Percentiles rank a stretch among this genome's conserved stretches.
These are phyloP conservation scores for Eucera pruinosa DNA, from an alignment of 2,888 invertebrate genomes.

Conservation along the genomic window DNA sequence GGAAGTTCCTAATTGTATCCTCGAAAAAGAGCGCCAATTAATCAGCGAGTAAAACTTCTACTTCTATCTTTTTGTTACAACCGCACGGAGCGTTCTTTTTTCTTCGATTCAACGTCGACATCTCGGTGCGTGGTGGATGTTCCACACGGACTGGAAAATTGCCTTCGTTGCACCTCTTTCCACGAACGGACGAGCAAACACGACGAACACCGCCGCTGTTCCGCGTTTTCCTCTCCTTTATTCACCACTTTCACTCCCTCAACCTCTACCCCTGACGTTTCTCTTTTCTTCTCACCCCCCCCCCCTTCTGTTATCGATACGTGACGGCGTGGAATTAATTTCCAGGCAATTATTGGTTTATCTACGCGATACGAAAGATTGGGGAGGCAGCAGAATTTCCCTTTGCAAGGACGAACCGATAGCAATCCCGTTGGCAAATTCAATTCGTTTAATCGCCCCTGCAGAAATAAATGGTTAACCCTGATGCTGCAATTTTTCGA, in stretches of 20 bases:
- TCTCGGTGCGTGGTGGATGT: conserved; percentile 24
- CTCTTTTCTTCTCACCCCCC: not conserved
- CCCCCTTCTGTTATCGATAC: not conserved
- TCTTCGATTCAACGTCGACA: conserved; percentile 8
- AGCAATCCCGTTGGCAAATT: not conserved
- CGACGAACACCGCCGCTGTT: conserved; percentile 14
- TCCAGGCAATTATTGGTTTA: conserved; percentile 27
- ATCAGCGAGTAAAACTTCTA: conserved; percentile 31
- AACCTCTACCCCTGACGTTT: not conserved
- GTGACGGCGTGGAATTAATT: conserved; percentile 28
- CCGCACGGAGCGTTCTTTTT: not conserved
- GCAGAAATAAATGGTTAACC: not conserved
- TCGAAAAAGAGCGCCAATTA: conserved; percentile 35
- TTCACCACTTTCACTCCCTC: not conserved
- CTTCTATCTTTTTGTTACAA: not conserved
- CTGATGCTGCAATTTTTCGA: too few relatives aligned
- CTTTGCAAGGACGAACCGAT: not conserved
- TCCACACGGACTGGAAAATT: conserved; percentile 44
- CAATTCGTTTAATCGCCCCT: not conserved
- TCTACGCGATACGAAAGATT: not conserved
- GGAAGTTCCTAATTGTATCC: conserved; percentile 16
- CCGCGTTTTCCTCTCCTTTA: conserved; percentile 7
- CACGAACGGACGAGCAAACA: conserved; percentile 15
- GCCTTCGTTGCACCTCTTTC: conserved; percentile 20
- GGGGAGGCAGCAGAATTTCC: not conserved